Evolutionary conservation across 2,797 vertebrate species (phyloP).

Genomic region (Nyctibius grandis): DNA sequence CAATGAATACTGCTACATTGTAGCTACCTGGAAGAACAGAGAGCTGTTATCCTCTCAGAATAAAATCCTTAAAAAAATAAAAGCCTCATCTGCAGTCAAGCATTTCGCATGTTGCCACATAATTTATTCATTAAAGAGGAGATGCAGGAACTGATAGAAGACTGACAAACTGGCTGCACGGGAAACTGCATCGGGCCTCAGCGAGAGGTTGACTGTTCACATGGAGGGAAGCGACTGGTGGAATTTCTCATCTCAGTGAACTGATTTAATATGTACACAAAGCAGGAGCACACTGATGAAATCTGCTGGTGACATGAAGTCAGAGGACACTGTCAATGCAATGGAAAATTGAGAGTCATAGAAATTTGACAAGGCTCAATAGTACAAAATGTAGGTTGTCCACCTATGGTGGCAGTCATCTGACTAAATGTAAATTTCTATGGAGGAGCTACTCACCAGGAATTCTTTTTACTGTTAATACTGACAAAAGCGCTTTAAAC

Average conservation of each 20-base stretch:
- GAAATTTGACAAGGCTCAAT: not conserved
- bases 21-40: not conserved
- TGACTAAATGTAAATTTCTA: not conserved
- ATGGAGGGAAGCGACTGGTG: not conserved
- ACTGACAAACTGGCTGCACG: not conserved
- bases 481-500: not conserved
- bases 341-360: not conserved
- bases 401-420: not conserved
- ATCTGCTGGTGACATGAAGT: not conserved
- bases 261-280: not conserved
- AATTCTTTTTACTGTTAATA: not conserved
- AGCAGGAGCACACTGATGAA: not conserved
- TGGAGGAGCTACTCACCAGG: not conserved
- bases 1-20: not conserved
- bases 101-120: not conserved
- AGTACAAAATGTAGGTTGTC: not conserved
- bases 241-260: not conserved
- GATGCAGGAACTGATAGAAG: not conserved
- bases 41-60: not conserved
- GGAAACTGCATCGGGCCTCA: not conserved
- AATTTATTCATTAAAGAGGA: not conserved
- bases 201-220: not conserved
- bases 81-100: not conserved
- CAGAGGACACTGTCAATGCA: not conserved
- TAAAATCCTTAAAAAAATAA: not conserved